Conservation (phyloP, 2,797 vertebrate species). For the Pseudopleuronectes americanus region DNA sequence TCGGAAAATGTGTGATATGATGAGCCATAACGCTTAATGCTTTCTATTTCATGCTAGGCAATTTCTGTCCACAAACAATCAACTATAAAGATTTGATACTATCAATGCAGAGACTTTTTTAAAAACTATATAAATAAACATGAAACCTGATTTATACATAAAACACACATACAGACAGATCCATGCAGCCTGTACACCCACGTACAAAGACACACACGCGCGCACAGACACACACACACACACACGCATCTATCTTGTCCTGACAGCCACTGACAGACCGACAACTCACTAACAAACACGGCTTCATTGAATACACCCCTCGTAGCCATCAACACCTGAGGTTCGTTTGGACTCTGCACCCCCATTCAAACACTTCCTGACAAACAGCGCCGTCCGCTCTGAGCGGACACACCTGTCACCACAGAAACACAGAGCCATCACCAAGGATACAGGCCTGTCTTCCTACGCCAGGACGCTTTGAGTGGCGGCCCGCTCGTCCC, state of each 20-base stretch:
- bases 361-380: constrained; percentile 74
- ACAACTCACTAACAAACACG: constrained; percentile 58
- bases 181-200: not conserved
- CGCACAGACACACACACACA: not conserved
- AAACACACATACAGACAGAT: no score
- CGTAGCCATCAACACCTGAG: constrained; percentile 74
- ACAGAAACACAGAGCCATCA: constrained; percentile 71
- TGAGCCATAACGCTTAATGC: not conserved
- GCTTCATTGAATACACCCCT: constrained; percentile 53
- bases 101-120: no score
- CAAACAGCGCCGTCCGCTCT: constrained; percentile 69
- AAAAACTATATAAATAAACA: no score
- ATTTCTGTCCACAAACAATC: not conserved
- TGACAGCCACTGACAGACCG: constrained; percentile 64
- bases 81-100: no score
- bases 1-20: not conserved
- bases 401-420: constrained; percentile 81
- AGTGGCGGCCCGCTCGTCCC: constrained; percentile 67
- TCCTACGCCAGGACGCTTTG: constrained; percentile 66
- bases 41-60: not conserved
- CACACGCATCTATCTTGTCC: constrained; percentile 16
- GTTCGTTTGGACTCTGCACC: constrained; percentile 60
- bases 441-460: constrained; percentile 71
- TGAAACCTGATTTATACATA: no score
- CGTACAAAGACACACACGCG: not conserved